A percentile compares a stretch with the other conserved stretches of the same genome.
phyloP scores from a whole-genome alignment of 1,140 invertebrate genomes.

The Achatina immaculata region DNA sequence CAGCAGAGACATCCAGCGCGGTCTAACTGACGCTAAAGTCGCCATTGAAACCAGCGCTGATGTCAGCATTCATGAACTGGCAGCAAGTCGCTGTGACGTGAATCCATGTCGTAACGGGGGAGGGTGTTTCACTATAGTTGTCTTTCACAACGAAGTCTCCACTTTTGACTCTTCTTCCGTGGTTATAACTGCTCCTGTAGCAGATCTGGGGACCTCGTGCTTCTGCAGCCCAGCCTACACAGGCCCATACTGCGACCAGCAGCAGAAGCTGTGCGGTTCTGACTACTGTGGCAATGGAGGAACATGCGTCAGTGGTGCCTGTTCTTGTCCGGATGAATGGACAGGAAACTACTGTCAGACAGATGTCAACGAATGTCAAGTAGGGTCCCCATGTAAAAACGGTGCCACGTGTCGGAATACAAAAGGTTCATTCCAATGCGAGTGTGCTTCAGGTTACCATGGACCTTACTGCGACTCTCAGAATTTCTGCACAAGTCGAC shows the following conservation, averaged over 20 bases:
- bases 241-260: conserved; percentile 86
- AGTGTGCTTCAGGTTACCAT: conserved; percentile 88
- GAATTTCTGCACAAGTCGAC: conserved; percentile 51
- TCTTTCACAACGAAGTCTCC: conserved; percentile 77
- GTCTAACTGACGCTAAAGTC: conserved; percentile 20
- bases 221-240: conserved; percentile 89
- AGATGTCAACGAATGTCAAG: conserved; percentile 90
- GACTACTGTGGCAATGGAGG: conserved; percentile 92
- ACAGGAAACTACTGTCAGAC: conserved; percentile 81
- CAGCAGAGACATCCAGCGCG: conserved; percentile 7
- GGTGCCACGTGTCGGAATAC: conserved; percentile 66
- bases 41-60: conserved; percentile 43
- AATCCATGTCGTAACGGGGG: conserved; percentile 53
- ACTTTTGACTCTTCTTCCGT: conserved; percentile 81
- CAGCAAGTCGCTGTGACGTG: conserved; percentile 32
- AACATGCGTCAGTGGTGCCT: conserved; percentile 86
- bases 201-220: conserved; percentile 90
- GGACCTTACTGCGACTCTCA: conserved; percentile 80
- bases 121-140: conserved; percentile 76
- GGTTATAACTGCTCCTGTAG: conserved; percentile 93
- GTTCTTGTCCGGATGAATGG: conserved; percentile 85
- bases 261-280: conserved; percentile 80
- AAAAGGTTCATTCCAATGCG: conserved; percentile 80
- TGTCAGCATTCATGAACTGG: conserved; percentile 45
- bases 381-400: conserved; percentile 62